These are phyloP conservation scores for Prunella strophiata DNA, from an alignment of 2,797 vertebrate species.

Conservation along the genomic window DNA sequence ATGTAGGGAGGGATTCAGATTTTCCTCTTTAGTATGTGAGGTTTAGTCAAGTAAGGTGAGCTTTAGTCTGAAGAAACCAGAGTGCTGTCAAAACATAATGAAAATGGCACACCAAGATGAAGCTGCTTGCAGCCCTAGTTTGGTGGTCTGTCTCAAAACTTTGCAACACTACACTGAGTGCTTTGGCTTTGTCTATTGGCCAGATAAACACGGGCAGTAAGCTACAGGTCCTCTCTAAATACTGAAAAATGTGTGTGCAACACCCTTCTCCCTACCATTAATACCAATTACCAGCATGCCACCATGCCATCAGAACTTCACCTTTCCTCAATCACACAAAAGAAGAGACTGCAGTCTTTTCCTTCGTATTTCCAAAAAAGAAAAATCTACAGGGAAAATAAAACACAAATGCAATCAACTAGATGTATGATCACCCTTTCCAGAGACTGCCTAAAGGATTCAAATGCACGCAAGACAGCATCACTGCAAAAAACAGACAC, in stretches of 20 bases:
- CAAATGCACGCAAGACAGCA: rapidly evolving
- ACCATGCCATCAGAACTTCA: neutral
- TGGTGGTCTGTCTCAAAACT: neutral
- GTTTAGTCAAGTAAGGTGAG: neutral
- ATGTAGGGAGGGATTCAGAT: neutral
- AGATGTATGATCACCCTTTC: neutral
- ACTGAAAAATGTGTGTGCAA: rapidly evolving
- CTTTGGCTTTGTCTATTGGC: neutral
- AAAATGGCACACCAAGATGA: rapidly evolving
- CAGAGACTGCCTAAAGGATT: neutral
- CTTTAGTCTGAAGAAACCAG: neutral
- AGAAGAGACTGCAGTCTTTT: neutral
- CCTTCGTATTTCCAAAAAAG: neutral
- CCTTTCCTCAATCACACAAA: neutral
- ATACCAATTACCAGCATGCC: neutral
- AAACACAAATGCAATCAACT: neutral
- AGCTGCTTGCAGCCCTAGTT: neutral
- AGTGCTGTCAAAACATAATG: neutral
- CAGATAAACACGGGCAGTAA: neutral
- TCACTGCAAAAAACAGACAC: neutral
- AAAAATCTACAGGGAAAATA: neutral
- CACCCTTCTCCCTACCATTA: neutral
- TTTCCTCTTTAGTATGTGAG: neutral
- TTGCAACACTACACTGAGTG: neutral
- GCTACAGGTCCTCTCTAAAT: neutral